Conservation (phyloP, 2,797 vertebrate genomes). For the Tragelaphus eurycerus region DNA sequence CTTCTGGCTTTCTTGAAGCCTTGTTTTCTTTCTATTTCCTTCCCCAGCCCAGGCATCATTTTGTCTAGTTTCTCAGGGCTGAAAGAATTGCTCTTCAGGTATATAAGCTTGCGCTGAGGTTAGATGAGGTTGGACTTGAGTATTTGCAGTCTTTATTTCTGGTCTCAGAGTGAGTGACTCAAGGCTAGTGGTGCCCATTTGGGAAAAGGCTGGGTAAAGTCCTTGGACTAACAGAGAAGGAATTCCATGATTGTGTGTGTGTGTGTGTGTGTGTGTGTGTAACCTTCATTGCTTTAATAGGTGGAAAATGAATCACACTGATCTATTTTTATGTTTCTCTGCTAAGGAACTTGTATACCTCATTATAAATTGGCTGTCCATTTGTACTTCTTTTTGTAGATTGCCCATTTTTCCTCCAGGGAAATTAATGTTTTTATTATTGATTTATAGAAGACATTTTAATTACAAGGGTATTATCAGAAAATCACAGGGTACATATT, state of each 20-base stretch:
- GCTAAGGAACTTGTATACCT: not conserved
- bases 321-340: conserved; percentile 12
- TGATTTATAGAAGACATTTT: conserved; percentile 8
- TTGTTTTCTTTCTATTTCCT: not conserved
- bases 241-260: not conserved
- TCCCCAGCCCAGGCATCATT: not conserved
- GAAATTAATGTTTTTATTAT: conserved; percentile 12
- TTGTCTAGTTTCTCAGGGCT: not conserved
- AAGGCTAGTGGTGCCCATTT: not conserved
- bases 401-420: not conserved
- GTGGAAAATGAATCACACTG: not conserved
- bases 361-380: not conserved
- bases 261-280: not conserved
- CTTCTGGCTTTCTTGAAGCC: not conserved
- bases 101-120: not conserved
- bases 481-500: not conserved
- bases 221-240: not conserved
- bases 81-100: not conserved
- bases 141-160: not conserved
- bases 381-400: not conserved
- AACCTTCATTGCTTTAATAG: not conserved
- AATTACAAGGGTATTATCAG: conserved; percentile 1
- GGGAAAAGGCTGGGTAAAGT: not conserved
- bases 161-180: not conserved
- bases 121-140: not conserved